Conservation (phyloP, 2,113 vertebrate genomes). For the Gnathonemus echidnorhynchus region DNA sequence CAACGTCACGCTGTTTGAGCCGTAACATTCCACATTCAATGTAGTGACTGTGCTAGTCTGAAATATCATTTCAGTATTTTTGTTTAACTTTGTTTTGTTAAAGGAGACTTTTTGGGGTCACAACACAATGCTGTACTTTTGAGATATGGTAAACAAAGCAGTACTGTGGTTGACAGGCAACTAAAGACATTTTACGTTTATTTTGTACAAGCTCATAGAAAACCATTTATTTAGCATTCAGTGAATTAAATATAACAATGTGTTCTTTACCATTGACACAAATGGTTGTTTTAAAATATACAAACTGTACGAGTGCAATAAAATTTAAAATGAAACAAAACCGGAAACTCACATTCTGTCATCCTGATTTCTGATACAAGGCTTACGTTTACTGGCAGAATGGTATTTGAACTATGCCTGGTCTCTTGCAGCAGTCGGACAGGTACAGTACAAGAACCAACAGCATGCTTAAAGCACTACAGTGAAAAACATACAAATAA, state of each 20-base stretch:
- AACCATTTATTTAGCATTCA: conserved; percentile 2
- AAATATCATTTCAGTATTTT: conserved; percentile 12
- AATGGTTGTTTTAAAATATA: conserved; percentile 13
- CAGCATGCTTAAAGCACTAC: background rate
- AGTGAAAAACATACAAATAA: background rate
- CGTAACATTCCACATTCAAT: background rate
- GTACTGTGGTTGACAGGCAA: background rate
- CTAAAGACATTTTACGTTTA: background rate
- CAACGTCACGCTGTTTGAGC: background rate
- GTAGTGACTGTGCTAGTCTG: background rate
- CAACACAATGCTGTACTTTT: conserved; percentile 24
- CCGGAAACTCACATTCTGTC: background rate
- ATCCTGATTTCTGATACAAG: background rate
- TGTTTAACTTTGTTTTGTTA: background rate
- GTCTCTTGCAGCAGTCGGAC: background rate
- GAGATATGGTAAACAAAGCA: conserved; percentile 25
- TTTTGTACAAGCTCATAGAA: conserved; percentile 5
- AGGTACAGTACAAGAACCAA: background rate
- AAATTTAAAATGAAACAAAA: conserved; percentile 17
- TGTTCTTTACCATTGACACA: background rate
- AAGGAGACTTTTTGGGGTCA: background rate
- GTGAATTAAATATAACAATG: background rate
- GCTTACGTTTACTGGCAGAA: background rate
- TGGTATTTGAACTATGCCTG: background rate
- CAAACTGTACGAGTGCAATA: conserved; percentile 1